phyloP scores from a whole-genome alignment of 2,888 invertebrate species.

The Spilarctia lutea region DNA sequence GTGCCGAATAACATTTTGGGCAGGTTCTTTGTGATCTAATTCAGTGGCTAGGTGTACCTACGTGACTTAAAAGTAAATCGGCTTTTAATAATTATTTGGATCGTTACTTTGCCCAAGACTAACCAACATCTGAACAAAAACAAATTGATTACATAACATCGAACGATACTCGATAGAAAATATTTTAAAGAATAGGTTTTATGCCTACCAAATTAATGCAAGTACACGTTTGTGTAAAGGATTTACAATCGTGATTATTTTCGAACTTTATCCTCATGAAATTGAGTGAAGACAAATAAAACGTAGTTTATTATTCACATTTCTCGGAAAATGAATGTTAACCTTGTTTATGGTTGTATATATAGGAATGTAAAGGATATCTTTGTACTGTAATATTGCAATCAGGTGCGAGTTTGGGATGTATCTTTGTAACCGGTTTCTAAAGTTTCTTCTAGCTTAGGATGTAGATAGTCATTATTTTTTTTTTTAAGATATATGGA shows the following conservation, averaged over 20 bases:
- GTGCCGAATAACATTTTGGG: slow-evolving; percentile 37
- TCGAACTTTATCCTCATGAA: slow-evolving; percentile 49
- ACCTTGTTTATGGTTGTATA: slow-evolving; percentile 35
- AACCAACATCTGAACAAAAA: neutral
- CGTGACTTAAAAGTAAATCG: slow-evolving; percentile 25
- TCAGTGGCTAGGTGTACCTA: neutral
- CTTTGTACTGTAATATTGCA: slow-evolving; percentile 8
- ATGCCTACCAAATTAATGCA: neutral
- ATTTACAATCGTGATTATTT: slow-evolving; percentile 35
- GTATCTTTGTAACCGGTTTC: neutral
- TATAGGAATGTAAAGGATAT: slow-evolving; percentile 30
- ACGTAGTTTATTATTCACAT: slow-evolving; percentile 50
- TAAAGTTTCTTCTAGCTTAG: neutral
- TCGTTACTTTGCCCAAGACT: neutral
- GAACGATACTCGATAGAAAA: neutral
- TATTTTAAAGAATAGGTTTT: neutral
- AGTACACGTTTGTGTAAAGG: slow-evolving; percentile 12
- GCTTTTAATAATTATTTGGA: neutral
- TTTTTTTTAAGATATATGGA: neutral
- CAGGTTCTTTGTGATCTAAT: slow-evolving; percentile 26
- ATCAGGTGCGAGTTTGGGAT: neutral
- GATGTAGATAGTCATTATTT: neutral
- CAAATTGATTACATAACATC: neutral
- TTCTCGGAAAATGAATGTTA: slow-evolving; percentile 48
- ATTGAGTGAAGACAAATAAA: slow-evolving; percentile 34